Evolutionary conservation across 1,140 invertebrate genomes (phyloP).

Genomic region (Cydia amplana): DNA sequence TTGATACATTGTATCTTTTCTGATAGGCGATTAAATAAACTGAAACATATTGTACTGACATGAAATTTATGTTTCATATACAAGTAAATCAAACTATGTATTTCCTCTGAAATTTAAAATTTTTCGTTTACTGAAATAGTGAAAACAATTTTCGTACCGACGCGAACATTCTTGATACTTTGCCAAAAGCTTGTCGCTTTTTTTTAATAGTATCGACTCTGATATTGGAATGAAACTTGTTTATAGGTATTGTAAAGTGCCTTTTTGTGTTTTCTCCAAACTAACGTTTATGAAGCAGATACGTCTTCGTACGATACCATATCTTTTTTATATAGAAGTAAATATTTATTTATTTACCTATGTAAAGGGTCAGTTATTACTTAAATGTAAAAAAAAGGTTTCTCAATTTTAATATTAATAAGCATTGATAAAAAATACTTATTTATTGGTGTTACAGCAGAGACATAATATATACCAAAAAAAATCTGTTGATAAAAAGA

Average conservation of each 20-base stretch:
- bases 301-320: too few relatives aligned
- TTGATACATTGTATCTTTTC: not conserved
- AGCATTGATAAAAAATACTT: too few relatives aligned
- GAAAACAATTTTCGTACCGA: not conserved
- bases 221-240: not conserved
- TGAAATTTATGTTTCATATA: not conserved
- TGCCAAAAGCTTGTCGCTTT: not conserved
- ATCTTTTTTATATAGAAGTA: too few relatives aligned
- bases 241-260: not conserved
- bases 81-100: not conserved
- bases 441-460: too few relatives aligned
- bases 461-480: too few relatives aligned
- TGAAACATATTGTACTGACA: not conserved
- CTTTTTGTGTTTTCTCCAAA: not conserved
- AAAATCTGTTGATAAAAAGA: too few relatives aligned
- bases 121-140: conserved; percentile 5
- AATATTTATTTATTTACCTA: too few relatives aligned
- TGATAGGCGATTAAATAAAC: not conserved
- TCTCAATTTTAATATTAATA: too few relatives aligned
- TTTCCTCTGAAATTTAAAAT: not conserved
- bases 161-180: not conserved
- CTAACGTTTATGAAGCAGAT: too few relatives aligned
- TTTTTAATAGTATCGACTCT: not conserved
- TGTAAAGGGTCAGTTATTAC: too few relatives aligned
- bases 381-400: too few relatives aligned